These are phyloP conservation scores for Pontoporia blainvillei DNA, from an alignment of 2,113 vertebrate species.

Conservation along the genomic window DNA sequence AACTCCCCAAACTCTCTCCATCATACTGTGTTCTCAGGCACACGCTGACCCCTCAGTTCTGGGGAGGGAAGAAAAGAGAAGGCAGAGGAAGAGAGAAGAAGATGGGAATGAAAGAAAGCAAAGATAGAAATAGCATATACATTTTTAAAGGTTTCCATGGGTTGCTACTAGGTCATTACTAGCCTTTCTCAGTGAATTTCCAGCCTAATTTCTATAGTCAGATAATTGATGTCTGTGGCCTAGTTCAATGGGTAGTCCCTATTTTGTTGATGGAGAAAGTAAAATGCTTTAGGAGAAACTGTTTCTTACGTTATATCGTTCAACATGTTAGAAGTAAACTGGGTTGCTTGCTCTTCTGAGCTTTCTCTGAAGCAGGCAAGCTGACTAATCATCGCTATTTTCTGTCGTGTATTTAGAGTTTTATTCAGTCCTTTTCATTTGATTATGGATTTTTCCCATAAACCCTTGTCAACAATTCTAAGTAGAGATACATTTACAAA, in stretches of 20 bases:
- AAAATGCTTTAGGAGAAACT: background rate
- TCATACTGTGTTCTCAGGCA: background rate
- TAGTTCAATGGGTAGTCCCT: background rate
- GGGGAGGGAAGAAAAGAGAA: background rate
- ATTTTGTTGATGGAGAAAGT: background rate
- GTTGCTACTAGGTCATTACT: background rate
- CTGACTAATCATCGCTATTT: background rate
- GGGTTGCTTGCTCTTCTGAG: background rate
- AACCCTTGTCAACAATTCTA: background rate
- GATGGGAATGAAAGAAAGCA: background rate
- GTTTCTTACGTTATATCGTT: background rate
- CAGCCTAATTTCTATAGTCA: background rate
- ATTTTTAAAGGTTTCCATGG: background rate
- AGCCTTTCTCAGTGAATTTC: background rate
- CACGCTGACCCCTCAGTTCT: background rate
- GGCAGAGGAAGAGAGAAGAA: background rate
- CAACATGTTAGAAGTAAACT: background rate
- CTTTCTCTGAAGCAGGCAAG: background rate
- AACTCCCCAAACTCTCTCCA: background rate
- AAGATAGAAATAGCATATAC: background rate
- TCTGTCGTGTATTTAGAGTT: background rate
- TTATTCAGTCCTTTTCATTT: slow-evolving; percentile 40
- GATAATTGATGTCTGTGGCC: background rate
- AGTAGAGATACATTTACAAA: background rate
- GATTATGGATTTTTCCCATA: background rate